Base-by-base conservation (phyloP, 2,797 vertebrate genomes). In the Podarcis siculus region DNA sequence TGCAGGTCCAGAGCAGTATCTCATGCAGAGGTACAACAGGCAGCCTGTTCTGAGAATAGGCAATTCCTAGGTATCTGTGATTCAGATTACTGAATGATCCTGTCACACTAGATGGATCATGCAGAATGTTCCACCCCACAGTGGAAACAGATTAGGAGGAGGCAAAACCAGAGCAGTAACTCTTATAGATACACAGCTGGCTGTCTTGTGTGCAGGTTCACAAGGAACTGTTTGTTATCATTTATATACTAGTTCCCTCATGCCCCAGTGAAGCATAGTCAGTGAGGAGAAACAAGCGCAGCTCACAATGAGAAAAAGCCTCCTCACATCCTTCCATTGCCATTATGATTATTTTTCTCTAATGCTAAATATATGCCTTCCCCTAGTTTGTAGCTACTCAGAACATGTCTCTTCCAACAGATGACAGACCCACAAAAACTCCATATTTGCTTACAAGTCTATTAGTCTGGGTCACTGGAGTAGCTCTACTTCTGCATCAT, bases 381-480 rank as follows among this genome's bases (percentile, higher is more conserved):
- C 15, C 8, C 8, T 32, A 21, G 17, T 32, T 87, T 58, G 27
- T 30, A 78, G 49, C 45, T 80, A 12, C 27, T 42, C 67, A 61
- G 25, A 13, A 13, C 86, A 61, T 42, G 32, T 10, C 39, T n/a
- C 35, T 87, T 80, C 49, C 32, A 73, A 73, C 45, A 39, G 27
- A 86, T 86, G 84, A 67, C 30, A 86, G 39, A 6, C 66, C 35
- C 66, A 25, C 23, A n/a, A 69, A 69, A 71, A 79, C 45, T 73
- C 25, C 80, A 15, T 71, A 58, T 80, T 89, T 88, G 21, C 35
- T 15, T 27, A 71, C 21, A 61, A 30, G 73, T 27, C 27, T 80
- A 85, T 89, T 89, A 66, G 49, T 75, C 19, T 73, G 78, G 76
- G 32, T 85, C 82, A 80, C 12, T 85, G 69, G 23, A 85, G 23